Evolutionary conservation across 2,113 vertebrate genomes (phyloP), one percentile per base, ranked within the genome.

Genomic region (Cebidichthys violaceus): DNA sequence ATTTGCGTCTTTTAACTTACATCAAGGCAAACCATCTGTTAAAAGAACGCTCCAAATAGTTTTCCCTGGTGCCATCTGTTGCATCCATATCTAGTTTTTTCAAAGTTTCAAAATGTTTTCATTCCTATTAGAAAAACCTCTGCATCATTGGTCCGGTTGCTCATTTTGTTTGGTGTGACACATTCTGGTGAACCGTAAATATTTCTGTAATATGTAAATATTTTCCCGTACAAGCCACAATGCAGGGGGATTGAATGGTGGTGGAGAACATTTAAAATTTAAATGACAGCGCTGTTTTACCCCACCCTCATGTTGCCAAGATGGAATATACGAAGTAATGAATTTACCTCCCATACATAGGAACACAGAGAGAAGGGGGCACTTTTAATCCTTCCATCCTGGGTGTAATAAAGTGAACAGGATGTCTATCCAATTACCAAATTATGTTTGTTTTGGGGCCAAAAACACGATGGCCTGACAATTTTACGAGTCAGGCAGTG

Each of bases 21-120:
- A 85, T 85, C 72, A 85, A 89, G 74, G 55, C 74, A 61, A 82
- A 77, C 76, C 85, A 89, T 91, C 75, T 86, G 87, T 86, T 71
- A 54, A 57, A 68, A 75, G 35, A 83, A 65, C 52, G 41, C 64
- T 73, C 55, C 43, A 84, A 86, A 89, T 67, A 57, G 41, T 76
- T 50, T 75, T 4, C 55, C 62, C 77, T 6, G 31, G 2, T 75
- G 74, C 70, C 77, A 90, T 81, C 84, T 83, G 82, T 70, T 79
- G 41, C 50, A 72, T 71, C 22, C 35, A 50, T 37, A 17, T 62
- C 24, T 59, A 47, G 3, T 70, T 54, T 72, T 74, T 59, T 47
- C 2, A 41, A 33, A 61, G 24, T 41, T 77, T 78, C 17, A 70
- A 47, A 60, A 69, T 70, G 43, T 61, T 61, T 78, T 27, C 1